Conservation (phyloP, 2,888 invertebrate genomes). For the Chaitophorus viminalis region DNA sequence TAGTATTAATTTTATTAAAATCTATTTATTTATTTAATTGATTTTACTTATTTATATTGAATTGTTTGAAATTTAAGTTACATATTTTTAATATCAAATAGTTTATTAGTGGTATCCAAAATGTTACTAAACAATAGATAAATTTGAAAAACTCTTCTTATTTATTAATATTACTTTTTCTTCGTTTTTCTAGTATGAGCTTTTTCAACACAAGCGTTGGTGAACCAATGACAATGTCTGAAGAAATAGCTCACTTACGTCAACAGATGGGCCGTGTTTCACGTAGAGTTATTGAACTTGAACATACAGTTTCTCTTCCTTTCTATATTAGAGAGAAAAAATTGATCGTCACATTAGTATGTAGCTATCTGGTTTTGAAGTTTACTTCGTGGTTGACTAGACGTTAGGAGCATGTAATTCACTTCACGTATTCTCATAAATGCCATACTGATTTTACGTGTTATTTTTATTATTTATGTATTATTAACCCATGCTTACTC, state of each 20-base stretch:
- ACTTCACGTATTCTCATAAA: background rate
- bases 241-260: conserved; percentile 52
- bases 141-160: background rate
- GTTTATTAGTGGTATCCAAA: background rate
- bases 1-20: too few relatives aligned
- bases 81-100: too few relatives aligned
- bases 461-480: conserved; percentile 28
- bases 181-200: conserved; percentile 42
- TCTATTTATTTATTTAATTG: too few relatives aligned
- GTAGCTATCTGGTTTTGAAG: conserved; percentile 49
- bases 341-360: conserved; percentile 31
- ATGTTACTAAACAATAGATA: background rate
- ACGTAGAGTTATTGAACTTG: conserved; percentile 55
- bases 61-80: too few relatives aligned
- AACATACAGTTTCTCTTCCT: conserved; percentile 38
- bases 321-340: conserved; percentile 54
- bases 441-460: conserved; percentile 22
- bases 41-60: too few relatives aligned
- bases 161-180: background rate
- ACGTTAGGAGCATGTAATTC: conserved; percentile 28
- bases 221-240: conserved; percentile 56
- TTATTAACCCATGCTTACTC: background rate
- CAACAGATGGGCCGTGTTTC: conserved; percentile 53
- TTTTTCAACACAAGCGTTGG: conserved; percentile 39
- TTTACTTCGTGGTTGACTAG: conserved; percentile 52